A percentile compares a stretch with the other conserved stretches of the same genome.
Evolutionary conservation across 1,140 invertebrate genomes (phyloP).

Genomic region (Leptinotarsa texana): DNA sequence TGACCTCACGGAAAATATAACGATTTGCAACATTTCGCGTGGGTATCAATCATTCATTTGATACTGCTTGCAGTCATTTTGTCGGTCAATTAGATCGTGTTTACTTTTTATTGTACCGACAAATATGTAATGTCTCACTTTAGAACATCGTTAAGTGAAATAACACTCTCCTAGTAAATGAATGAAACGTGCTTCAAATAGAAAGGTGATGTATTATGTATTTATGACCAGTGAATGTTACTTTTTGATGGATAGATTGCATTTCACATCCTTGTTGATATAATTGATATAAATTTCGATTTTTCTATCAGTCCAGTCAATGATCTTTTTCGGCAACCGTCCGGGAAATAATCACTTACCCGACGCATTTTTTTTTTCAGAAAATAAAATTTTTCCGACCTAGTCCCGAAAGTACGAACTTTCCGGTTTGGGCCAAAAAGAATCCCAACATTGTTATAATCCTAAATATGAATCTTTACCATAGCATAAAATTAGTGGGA

Average conservation of each 20-base stretch:
- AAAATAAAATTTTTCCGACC: too few species aligned
- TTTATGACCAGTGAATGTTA: not conserved
- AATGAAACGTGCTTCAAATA: not conserved
- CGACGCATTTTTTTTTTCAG: too few species aligned
- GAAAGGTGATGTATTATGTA: not conserved
- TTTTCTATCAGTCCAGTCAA: too few species aligned
- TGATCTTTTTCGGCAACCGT: too few species aligned
- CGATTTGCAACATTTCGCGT: not conserved
- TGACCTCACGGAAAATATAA: constrained; percentile 6
- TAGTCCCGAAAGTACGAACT: too few species aligned
- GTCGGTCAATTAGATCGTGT: not conserved
- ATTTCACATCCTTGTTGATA: too few species aligned
- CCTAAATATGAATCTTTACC: too few species aligned
- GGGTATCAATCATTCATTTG: not conserved
- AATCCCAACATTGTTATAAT: too few species aligned
- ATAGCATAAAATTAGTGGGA: too few species aligned
- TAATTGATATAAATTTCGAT: too few species aligned
- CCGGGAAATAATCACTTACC: too few species aligned
- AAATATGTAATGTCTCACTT: not conserved
- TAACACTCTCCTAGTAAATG: not conserved
- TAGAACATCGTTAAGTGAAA: not conserved
- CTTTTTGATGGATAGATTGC: not conserved
- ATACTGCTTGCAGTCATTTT: not conserved
- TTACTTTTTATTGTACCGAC: constrained; percentile 6
- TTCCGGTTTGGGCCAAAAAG: too few species aligned